Evolutionary conservation across 2,113 vertebrate species (phyloP), one percentile per base, ranked within the genome.

Genomic region (Ptilonorhynchus violaceus): DNA sequence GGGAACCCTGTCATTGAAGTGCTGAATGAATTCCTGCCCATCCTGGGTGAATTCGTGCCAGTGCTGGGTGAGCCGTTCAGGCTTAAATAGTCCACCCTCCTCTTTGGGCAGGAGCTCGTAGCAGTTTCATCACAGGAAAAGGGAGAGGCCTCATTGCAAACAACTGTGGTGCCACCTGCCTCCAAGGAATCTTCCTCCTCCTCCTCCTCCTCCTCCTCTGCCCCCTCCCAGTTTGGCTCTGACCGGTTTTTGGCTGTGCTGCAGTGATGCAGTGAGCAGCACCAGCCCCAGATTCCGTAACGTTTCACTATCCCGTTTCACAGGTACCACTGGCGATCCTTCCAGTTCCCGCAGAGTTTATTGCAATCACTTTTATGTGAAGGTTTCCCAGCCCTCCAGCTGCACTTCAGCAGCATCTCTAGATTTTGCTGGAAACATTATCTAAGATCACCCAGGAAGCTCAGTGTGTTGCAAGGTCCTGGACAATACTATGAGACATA

Each of bases 1-100:
- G 1, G 4, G 7, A 58, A 11, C 10, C 7, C 83, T 33, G 59
- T 35, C 28, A 11, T 2, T 33, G 15, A 5, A 14, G 19, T 1
- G n/a, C 59, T 7, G 39, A 18, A 13, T 19, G 58, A 56, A 19
- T 33, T 16, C 27, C 1, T 33, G 80, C 70, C 60, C 60, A 42
- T 21, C 0, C 58, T 2, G 25, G 17, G 30, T 31, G 39, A 69
- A 37, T 64, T 28, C 35, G 2, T 37, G 70, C 58, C 44, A 30
- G 42, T 3, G 0, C 47, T 23, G 64, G 22, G 4, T 11, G 64
- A 94, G 69, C 52, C 4, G 2, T 41, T 63, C 66, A 9, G 20
- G 19, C 12, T 90, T 85, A 86, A 93, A 87, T 46, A 85, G 70
- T 66, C 25, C 78, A 27, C 17, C 35, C 6, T 3, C 52, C 60